Percentiles rank a stretch among this genome's conserved stretches.
Conservation (phyloP, 30 jellyfish, hydroid and myxozoan species). For the Hydractinia symbiolongicarpus region DNA sequence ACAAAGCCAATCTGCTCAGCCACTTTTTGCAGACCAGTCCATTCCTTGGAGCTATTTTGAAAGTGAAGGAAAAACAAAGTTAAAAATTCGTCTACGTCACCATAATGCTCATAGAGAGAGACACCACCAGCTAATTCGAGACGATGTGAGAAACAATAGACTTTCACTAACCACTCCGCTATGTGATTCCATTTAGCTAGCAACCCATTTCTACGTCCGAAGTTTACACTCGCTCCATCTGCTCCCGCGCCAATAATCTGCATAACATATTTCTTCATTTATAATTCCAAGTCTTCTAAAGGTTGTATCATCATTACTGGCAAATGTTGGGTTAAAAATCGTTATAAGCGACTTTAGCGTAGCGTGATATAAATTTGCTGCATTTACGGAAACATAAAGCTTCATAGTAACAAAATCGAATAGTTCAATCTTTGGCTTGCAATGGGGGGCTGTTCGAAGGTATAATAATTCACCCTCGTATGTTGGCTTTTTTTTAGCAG, state of each 20-base stretch:
- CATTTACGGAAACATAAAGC: slow-evolving; percentile 12
- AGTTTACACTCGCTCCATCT: slow-evolving; percentile 1
- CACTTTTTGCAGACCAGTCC: background rate
- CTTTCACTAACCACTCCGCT: slow-evolving; percentile 7
- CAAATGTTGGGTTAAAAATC: background rate
- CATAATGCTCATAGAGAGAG: background rate
- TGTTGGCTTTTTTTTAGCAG: background rate
- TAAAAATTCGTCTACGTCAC: slow-evolving; percentile 3
- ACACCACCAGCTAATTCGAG: background rate
- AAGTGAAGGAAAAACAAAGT: background rate
- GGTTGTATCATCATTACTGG: background rate
- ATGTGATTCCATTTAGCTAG: background rate
- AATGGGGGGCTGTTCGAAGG: background rate
- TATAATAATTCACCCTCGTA: slow-evolving; percentile 3
- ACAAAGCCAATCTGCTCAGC: background rate
- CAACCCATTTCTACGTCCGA: background rate
- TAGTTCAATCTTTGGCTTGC: background rate
- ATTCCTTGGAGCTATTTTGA: slow-evolving; percentile 5
- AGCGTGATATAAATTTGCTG: slow-evolving; percentile 7
- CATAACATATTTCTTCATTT: background rate
- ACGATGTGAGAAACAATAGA: slow-evolving; percentile 7
- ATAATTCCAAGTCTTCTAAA: background rate
- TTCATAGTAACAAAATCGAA: background rate
- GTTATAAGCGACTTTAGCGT: background rate
- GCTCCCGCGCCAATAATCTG: background rate